Conservation (phyloP, 2,113 vertebrate species). For the Malurus elegans region DNA sequence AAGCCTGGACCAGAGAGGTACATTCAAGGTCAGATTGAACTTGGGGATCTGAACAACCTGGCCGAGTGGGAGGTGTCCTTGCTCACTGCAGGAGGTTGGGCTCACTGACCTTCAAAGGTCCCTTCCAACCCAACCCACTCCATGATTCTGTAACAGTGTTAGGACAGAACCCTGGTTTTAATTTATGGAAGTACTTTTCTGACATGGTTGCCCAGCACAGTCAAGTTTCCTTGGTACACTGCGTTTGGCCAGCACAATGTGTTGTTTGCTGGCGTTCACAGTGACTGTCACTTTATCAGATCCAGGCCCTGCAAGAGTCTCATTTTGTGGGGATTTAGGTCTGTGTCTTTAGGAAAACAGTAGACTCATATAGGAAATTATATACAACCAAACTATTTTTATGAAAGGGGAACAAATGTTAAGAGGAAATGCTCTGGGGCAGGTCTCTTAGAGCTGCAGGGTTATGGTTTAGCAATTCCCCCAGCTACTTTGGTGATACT, state of each 20-base stretch:
- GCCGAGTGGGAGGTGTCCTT: background rate
- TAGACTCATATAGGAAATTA: background rate
- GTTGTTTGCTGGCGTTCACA: background rate
- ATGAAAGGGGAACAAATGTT: background rate
- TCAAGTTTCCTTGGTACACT: background rate
- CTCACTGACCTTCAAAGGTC: background rate
- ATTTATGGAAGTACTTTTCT: background rate
- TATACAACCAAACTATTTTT: background rate
- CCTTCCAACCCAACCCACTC: background rate
- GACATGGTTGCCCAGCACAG: background rate
- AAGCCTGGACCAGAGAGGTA: background rate
- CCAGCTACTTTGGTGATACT: constrained; percentile 48
- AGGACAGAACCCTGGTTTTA: background rate
- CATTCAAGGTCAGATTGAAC: background rate
- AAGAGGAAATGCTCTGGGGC: background rate
- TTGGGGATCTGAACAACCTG: background rate
- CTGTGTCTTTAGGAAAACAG: background rate
- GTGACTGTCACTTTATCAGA: background rate
- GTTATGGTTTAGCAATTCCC: background rate
- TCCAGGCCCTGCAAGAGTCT: background rate
- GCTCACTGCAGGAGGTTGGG: background rate
- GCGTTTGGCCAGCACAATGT: rapidly evolving
- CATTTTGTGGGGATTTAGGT: background rate
- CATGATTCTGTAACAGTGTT: background rate
- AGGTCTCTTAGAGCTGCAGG: background rate